Percentiles rank a stretch among this genome's conserved stretches.
phyloP scores from a whole-genome alignment of 2,113 vertebrate genomes.

The Mola mola region DNA sequence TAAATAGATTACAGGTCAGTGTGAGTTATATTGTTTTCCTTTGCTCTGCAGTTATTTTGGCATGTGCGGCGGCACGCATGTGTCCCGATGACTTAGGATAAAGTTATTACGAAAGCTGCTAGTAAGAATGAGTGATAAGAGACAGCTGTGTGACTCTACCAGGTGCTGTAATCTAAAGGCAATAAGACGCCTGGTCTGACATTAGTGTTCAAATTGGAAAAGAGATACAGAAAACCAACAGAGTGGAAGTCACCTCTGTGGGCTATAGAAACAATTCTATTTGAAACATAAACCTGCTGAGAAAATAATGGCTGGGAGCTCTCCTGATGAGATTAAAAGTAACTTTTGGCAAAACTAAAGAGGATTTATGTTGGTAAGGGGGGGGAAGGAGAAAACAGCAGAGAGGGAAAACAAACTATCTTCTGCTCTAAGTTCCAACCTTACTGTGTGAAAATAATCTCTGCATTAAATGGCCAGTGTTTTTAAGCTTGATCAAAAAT shows the following conservation, averaged over 20 bases:
- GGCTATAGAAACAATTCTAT: conserved; percentile 6
- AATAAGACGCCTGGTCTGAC: conserved; percentile 32
- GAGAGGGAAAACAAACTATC: too few relatives aligned
- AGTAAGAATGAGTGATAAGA: conserved; percentile 9
- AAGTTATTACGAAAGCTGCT: conserved; percentile 1
- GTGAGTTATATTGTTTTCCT: conserved; percentile 12
- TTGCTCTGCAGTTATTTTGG: conserved; percentile 3
- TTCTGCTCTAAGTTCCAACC: too few relatives aligned
- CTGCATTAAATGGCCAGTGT: too few relatives aligned
- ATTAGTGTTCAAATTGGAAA: conserved; percentile 11
- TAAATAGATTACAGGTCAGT: conserved; percentile 13
- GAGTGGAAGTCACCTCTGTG: conserved; percentile 16
- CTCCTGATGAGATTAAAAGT: conserved; percentile 42
- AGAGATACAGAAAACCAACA: neutral
- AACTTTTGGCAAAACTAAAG: conserved; percentile 17
- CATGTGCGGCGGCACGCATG: neutral
- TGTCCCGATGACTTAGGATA: too few relatives aligned
- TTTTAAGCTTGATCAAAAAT: too few relatives aligned
- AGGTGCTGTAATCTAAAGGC: conserved; percentile 23
- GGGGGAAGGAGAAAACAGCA: too few relatives aligned
- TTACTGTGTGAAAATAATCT: too few relatives aligned
- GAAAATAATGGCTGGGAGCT: conserved; percentile 21
- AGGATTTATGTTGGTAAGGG: conserved; percentile 11
- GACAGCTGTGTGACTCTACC: too few relatives aligned
- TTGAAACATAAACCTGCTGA: conserved; percentile 20